Percentiles rank a stretch among this genome's conserved stretches.
Conservation (phyloP, 2,888 invertebrate species). For the Gnatocerus cornutus region DNA sequence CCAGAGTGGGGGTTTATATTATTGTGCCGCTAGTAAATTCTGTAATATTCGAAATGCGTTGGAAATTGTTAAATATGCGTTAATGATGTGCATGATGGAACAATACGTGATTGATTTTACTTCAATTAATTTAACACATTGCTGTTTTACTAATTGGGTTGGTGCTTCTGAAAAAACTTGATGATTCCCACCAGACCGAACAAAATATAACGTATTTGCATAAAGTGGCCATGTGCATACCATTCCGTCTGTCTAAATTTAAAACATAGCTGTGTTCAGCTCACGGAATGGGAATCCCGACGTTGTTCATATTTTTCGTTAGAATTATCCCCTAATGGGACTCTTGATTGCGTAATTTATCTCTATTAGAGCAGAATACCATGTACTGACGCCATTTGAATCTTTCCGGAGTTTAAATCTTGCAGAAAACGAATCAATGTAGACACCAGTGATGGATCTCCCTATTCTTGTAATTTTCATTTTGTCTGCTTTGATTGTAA, state of each 20-base stretch:
- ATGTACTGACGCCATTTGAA: constrained; percentile 12
- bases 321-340: constrained; percentile 31
- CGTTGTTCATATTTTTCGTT: constrained; percentile 19
- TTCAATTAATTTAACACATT: constrained; percentile 22
- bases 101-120: constrained; percentile 1
- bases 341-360: constrained; percentile 32
- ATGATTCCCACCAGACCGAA: constrained; percentile 3
- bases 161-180: constrained; percentile 6
- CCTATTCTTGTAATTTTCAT: constrained; percentile 23
- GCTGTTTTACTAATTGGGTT: constrained; percentile 25
- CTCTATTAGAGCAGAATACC: constrained; percentile 12
- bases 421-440: constrained; percentile 27
- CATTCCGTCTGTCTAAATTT: constrained; percentile 20
- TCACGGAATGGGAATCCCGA: neutral
- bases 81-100: neutral
- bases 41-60: neutral
- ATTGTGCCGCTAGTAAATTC: neutral
- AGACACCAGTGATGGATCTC: constrained; percentile 21
- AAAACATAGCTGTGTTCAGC: constrained; percentile 9
- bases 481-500: no score
- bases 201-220: constrained; percentile 24
- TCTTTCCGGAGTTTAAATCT: constrained; percentile 16
- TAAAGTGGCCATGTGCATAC: constrained; percentile 15
- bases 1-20: neutral
- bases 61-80: neutral